Percentiles rank a stretch among this genome's conserved stretches.
Evolutionary conservation across 2,797 vertebrate species (phyloP).

Genomic region (Pseudochirops cupreus): DNA sequence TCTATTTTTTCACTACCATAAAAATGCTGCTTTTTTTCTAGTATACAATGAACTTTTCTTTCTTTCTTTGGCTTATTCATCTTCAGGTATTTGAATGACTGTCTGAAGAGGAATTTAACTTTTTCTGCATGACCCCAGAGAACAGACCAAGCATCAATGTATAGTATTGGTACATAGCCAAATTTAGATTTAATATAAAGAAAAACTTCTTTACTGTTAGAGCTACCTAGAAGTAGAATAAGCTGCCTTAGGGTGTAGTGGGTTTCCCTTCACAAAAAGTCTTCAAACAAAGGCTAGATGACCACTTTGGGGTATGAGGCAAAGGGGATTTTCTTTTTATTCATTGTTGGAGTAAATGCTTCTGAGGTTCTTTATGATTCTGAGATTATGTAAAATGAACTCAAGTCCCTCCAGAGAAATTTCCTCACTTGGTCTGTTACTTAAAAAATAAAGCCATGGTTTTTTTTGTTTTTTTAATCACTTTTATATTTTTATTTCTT

Average conservation of each 20-base stretch:
- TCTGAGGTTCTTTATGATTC: background rate
- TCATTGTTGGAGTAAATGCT: background rate
- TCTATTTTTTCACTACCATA: background rate
- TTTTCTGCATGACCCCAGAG: background rate
- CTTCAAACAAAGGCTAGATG: background rate
- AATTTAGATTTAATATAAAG: background rate
- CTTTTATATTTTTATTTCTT: background rate
- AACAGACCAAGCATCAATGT: background rate
- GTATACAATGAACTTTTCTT: background rate
- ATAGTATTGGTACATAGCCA: background rate
- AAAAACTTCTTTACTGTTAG: background rate
- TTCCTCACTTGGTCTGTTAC: background rate
- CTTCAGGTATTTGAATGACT: background rate
- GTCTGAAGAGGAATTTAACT: background rate
- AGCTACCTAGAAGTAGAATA: background rate
- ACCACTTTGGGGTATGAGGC: background rate
- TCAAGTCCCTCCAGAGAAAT: fast-evolving
- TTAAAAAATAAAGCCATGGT: background rate
- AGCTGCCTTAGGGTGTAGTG: background rate
- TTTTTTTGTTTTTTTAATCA: background rate
- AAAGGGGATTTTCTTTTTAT: background rate
- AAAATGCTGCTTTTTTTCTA: background rate
- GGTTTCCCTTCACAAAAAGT: background rate
- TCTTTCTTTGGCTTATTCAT: background rate
- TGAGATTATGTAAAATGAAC: background rate